Evolutionary conservation across 2,113 vertebrate genomes (phyloP), one percentile per base, ranked within the genome.

Genomic region (Calidris pygmaea): DNA sequence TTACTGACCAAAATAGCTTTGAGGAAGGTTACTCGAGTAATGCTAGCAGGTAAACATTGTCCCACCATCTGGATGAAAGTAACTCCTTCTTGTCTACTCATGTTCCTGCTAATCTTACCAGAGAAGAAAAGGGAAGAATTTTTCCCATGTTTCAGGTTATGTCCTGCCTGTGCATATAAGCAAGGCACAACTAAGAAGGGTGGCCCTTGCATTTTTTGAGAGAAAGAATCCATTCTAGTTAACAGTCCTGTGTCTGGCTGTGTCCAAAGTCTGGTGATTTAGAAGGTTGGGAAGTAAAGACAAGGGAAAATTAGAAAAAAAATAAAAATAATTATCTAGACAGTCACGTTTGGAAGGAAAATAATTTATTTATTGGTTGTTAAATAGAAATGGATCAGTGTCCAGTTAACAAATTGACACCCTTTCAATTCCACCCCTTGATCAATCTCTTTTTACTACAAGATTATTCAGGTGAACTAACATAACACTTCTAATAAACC

Each of bases 211-310:
- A 20, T 45, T 48, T 60, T 66, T 35, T 30, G 17, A 67, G 39
- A 20, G 45, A 43, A 84, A 16, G 11, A 89, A 50, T 50, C 30
- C 10, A 21, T 60, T 72, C 20, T 50, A 56, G 14, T 35, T 67
- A 39, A 39, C 1, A 1, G 17, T 72, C 16, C 16, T 50, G 27
- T 1, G 0, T 7, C 29, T 60, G 58, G 4, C 21, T 85, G 19
- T 71, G 24, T 53, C 45, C 8, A 47, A 89, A 66, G 18, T 7
- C 14, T 80, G 52, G 30, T 30, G 14, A 8, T 67, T 89, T 63
- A 63, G 47, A 68, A 52, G 9, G 7, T 3, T 18, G 6, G 13
- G 35, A 63, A 76, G 37, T 29, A 80, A 89, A 73, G 24, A 56
- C 35, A 14, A 89, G 17, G 10, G 7, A 7, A 56, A 85, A 76